These are phyloP conservation scores for Mola mola DNA, from an alignment of 2,113 vertebrate genomes.

Conservation along the genomic window DNA sequence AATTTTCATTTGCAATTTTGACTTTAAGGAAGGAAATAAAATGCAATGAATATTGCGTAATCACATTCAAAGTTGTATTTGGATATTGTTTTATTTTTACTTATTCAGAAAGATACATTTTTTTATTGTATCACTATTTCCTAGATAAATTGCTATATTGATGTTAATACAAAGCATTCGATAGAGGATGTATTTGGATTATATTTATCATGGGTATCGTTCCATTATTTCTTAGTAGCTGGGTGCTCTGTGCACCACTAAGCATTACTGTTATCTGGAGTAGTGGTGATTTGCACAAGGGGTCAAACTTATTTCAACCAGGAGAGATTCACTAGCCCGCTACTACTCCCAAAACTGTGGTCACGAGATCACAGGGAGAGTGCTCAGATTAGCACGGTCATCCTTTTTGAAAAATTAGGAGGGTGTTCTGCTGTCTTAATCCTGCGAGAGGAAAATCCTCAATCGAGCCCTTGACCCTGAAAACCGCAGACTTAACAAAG, in stretches of 20 bases:
- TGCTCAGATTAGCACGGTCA: conserved; percentile 65
- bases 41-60: too few species aligned
- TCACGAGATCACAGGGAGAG: conserved; percentile 66
- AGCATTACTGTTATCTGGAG: conserved; percentile 35
- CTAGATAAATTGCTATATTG: neutral
- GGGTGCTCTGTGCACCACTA: conserved; percentile 16
- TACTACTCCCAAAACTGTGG: conserved; percentile 51
- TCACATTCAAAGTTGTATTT: neutral
- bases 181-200: too few species aligned
- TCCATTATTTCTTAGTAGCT: conserved; percentile 8
- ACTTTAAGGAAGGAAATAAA: too few species aligned
- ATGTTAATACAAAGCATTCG: neutral
- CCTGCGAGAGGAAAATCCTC: conserved; percentile 57
- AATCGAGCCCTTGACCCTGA: conserved; percentile 56
- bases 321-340: conserved; percentile 42
- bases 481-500: conserved; percentile 61
- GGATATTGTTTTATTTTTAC: neutral
- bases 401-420: conserved; percentile 57
- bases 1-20: too few species aligned
- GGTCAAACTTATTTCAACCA: conserved; percentile 67
- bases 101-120: neutral
- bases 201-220: too few species aligned
- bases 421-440: conserved; percentile 58
- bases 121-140: neutral
- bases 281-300: conserved; percentile 36